Evolutionary conservation across 2,113 vertebrate genomes (phyloP).

Genomic region (Ochotona curzoniae): DNA sequence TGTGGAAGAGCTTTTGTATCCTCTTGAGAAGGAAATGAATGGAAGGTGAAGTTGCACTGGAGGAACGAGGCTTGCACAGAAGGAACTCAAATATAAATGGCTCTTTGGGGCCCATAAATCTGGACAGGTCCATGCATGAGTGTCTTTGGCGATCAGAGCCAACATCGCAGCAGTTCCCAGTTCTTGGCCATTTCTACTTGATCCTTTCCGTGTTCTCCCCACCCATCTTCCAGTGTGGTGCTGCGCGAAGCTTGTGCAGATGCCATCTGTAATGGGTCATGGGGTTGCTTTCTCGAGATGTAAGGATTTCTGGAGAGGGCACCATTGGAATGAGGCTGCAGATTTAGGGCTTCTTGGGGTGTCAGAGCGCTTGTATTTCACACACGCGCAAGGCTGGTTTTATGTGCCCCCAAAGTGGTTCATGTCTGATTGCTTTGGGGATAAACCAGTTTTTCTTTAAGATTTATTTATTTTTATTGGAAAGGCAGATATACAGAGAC

Average conservation of each 20-base stretch:
- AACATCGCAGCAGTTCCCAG: neutral
- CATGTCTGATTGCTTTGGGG: neutral
- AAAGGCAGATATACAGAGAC: no score
- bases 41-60: neutral
- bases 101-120: neutral
- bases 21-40: constrained; percentile 70
- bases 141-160: neutral
- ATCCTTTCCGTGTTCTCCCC: rapidly evolving
- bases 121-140: rapidly evolving
- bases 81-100: neutral
- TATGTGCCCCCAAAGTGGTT: neutral
- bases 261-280: neutral
- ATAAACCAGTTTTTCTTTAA: no score
- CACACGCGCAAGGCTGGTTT: rapidly evolving
- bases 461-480: no score
- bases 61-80: neutral
- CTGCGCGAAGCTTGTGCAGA: neutral
- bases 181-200: neutral
- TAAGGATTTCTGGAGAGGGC: rapidly evolving
- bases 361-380: rapidly evolving
- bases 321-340: no score
- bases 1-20: constrained; percentile 71
- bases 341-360: rapidly evolving
- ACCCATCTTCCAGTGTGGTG: neutral
- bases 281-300: neutral